Percentiles rank a stretch among this genome's conserved stretches.
Evolutionary conservation across 2,797 vertebrate species (phyloP).

Genomic region (Malurus leucopterus): DNA sequence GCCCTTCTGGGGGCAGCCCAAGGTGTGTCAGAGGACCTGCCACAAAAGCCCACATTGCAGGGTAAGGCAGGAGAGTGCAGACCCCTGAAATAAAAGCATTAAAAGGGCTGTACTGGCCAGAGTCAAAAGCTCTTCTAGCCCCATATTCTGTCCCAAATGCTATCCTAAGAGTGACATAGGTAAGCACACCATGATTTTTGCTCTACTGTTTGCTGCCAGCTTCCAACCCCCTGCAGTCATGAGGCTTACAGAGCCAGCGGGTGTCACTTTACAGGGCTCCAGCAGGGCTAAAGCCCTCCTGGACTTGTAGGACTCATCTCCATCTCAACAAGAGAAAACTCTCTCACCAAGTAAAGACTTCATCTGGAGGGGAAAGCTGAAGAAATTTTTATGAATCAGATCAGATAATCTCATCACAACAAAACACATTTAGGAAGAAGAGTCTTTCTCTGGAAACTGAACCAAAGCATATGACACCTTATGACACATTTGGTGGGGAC

Average conservation of each 20-base stretch:
- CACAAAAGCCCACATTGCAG: rapidly evolving
- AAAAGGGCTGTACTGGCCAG: neutral
- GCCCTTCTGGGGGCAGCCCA: neutral
- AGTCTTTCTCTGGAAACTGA: neutral
- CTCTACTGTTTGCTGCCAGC: neutral
- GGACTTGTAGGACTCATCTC: neutral
- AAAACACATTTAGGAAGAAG: neutral
- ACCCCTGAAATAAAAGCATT: rapidly evolving
- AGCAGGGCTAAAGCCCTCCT: neutral
- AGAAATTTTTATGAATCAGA: neutral
- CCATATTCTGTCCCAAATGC: neutral
- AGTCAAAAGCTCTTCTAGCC: neutral
- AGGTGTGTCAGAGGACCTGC: rapidly evolving
- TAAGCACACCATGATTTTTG: neutral
- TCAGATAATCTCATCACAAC: neutral
- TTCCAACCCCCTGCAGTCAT: neutral
- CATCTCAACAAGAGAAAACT: neutral
- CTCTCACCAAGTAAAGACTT: neutral
- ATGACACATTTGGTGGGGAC: neutral
- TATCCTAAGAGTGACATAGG: neutral
- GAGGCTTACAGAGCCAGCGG: neutral
- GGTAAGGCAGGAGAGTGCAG: neutral
- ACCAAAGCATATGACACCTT: neutral
- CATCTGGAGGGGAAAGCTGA: neutral
- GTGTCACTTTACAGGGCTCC: neutral